phyloP scores from a whole-genome alignment of 2,113 vertebrate species.

The Ptilonorhynchus violaceus region DNA sequence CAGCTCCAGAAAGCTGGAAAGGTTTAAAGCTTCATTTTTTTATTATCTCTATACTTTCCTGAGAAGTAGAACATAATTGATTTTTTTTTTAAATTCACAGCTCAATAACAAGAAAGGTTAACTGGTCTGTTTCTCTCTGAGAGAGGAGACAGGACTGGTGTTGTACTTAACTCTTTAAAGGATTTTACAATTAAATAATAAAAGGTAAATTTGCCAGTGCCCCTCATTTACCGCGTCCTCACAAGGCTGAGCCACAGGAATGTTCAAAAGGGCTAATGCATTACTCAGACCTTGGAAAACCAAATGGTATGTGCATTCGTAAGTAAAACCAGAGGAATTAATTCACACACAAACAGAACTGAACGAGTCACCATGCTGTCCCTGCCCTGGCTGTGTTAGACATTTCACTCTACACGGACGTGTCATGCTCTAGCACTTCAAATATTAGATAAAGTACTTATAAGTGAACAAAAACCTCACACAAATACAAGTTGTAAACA shows the following conservation, averaged over 20 bases:
- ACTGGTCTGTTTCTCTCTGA: background rate
- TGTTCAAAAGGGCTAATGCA: background rate
- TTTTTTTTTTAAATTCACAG: background rate
- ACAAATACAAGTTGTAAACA: conserved; percentile 1
- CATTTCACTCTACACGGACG: background rate
- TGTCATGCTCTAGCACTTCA: conserved; percentile 58
- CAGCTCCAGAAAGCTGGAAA: background rate
- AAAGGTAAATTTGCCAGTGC: conserved; percentile 20
- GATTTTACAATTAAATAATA: background rate
- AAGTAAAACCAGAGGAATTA: conserved; percentile 21
- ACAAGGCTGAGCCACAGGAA: conserved; percentile 18
- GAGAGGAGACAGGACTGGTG: background rate
- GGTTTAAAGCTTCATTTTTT: background rate
- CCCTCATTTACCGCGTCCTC: conserved; percentile 4
- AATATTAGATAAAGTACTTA: background rate
- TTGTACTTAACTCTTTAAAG: background rate
- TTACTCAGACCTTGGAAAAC: background rate
- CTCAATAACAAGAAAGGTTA: background rate
- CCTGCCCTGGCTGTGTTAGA: conserved; percentile 24
- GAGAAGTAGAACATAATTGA: background rate
- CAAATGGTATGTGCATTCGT: background rate
- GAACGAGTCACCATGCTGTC: conserved; percentile 61
- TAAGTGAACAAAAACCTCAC: background rate
- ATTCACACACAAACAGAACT: conserved; percentile 36
- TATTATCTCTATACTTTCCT: background rate